phyloP scores from a whole-genome alignment of 2,113 vertebrate species.

The Callipepla californica region DNA sequence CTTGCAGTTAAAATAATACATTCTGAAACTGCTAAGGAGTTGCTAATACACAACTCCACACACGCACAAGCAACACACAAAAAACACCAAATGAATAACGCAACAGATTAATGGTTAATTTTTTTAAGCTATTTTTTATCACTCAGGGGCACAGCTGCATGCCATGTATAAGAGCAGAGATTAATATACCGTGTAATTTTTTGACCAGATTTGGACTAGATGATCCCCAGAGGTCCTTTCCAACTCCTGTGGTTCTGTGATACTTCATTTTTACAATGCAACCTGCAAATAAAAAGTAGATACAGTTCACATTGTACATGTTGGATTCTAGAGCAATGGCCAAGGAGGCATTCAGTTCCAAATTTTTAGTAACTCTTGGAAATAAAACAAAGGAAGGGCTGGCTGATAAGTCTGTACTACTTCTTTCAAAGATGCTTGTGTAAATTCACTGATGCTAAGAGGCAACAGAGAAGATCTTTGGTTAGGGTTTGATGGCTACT shows the following conservation, averaged over 20 bases:
- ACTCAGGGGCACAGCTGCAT: background rate
- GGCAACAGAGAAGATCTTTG: background rate
- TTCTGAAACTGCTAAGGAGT: background rate
- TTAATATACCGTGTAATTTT: background rate
- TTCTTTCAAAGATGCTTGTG: background rate
- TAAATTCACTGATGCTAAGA: background rate
- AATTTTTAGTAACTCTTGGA: background rate
- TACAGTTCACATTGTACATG: background rate
- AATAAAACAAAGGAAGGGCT: background rate
- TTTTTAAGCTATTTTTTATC: background rate
- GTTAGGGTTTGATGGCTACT: background rate
- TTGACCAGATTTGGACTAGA: background rate
- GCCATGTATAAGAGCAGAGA: background rate
- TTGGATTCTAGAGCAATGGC: background rate
- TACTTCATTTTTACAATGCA: background rate
- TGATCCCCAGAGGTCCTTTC: no score
- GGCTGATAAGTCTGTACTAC: background rate
- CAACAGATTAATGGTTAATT: background rate
- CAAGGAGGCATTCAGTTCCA: background rate
- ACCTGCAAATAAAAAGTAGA: background rate
- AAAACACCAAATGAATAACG: no score
- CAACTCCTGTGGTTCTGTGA: no score
- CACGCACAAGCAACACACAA: background rate
- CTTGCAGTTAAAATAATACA: background rate
- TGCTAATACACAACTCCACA: background rate